A percentile compares a stretch with the other conserved stretches of the same genome.
Evolutionary conservation across 2,113 vertebrate genomes (phyloP).

Genomic region (Glareola pratincola): DNA sequence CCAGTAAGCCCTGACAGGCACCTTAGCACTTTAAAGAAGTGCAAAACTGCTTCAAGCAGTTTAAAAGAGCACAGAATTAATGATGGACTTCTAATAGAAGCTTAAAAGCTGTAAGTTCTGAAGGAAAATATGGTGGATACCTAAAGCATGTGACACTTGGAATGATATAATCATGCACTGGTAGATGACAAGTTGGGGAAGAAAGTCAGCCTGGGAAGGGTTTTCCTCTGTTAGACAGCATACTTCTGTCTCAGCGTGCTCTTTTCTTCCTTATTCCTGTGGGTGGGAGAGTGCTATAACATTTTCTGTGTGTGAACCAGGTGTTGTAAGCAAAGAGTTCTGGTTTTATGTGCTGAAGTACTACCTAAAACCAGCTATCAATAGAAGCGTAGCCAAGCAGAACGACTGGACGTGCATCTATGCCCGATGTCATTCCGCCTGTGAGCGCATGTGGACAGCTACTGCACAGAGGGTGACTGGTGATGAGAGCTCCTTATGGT

Average conservation of each 20-base stretch:
- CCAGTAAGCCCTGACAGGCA: not conserved
- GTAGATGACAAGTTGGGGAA: not conserved
- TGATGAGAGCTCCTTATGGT: not conserved
- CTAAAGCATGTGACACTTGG: not conserved
- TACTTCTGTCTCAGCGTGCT: not conserved
- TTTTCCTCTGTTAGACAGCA: not conserved
- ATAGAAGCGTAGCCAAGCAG: rapidly evolving
- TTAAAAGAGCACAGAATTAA: not conserved
- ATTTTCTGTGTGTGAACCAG: not conserved
- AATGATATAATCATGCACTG: not conserved
- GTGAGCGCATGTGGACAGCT: not conserved
- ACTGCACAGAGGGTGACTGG: not conserved
- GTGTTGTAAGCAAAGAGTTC: not conserved
- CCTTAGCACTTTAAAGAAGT: not conserved
- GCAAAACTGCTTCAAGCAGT: not conserved
- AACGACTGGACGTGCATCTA: not conserved
- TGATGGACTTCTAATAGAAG: not conserved
- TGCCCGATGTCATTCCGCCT: not conserved
- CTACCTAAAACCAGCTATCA: not conserved
- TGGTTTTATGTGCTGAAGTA: not conserved
- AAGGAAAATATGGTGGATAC: not conserved
- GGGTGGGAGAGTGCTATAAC: not conserved
- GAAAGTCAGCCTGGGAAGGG: not conserved
- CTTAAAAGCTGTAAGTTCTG: not conserved
- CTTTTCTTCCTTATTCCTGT: not conserved